These are phyloP conservation scores for Drosophila bocki DNA, from an alignment of 1,140 invertebrate genomes.

Conservation along the genomic window DNA sequence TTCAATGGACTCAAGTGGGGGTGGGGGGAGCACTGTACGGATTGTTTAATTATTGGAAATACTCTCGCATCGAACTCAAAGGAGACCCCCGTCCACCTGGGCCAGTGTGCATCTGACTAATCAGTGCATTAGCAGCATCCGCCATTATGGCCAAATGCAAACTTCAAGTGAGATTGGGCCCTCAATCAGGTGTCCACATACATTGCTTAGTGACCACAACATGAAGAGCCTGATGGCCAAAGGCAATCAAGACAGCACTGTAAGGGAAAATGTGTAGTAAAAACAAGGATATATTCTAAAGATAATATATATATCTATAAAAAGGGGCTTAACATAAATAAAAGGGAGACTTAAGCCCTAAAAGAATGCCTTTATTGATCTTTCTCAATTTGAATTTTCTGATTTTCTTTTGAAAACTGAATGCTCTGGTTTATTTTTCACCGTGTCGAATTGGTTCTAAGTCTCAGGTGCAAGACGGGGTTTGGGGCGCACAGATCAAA, in stretches of 20 bases:
- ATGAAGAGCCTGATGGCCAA: constrained; percentile 33
- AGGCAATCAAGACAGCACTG: constrained; percentile 29
- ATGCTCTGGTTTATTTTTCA: neutral
- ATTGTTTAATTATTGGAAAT: constrained; percentile 83
- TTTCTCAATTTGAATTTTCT: neutral
- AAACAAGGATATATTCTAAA: too few relatives aligned
- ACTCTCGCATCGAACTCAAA: constrained; percentile 59
- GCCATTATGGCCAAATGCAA: constrained; percentile 68
- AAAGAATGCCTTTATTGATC: neutral
- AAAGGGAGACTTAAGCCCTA: too few relatives aligned
- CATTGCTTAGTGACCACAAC: constrained; percentile 78
- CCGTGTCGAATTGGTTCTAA: constrained; percentile 2
- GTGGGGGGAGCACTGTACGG: constrained; percentile 9
- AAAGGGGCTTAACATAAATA: too few relatives aligned
- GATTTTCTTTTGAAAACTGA: neutral
- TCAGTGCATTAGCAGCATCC: constrained; percentile 68
- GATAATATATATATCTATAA: too few relatives aligned
- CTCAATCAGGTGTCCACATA: constrained; percentile 47
- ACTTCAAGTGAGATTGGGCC: constrained; percentile 52
- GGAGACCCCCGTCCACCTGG: constrained; percentile 7
- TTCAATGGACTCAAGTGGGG: constrained; percentile 30
- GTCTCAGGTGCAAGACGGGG: constrained; percentile 13
- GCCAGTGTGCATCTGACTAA: constrained; percentile 47
- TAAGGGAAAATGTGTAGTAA: neutral
- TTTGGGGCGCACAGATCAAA: constrained; percentile 58